A percentile compares a stretch with the other conserved stretches of the same genome.
These are phyloP conservation scores for Stegostoma tigrinum DNA, from an alignment of 2,113 vertebrate species.

Conservation along the genomic window DNA sequence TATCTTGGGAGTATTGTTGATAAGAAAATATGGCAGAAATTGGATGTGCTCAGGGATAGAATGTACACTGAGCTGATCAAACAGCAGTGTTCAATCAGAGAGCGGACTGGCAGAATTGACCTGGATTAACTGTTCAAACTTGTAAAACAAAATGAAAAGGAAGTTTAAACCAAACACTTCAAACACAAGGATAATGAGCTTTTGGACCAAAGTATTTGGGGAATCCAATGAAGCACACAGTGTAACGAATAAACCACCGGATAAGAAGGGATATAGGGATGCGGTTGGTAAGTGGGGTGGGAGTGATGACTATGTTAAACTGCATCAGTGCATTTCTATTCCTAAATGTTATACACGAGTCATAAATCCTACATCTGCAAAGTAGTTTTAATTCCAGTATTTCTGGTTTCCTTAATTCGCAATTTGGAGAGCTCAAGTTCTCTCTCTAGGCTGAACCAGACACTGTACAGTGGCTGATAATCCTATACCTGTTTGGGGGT, in stretches of 20 bases:
- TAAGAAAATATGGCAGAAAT: background rate
- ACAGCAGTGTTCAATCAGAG: background rate
- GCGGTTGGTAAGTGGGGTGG: background rate
- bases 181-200: background rate
- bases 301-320: background rate
- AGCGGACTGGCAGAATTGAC: background rate
- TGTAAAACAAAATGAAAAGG: background rate
- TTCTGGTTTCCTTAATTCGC: background rate
- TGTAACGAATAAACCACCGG: background rate
- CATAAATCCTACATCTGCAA: background rate
- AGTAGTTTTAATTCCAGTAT: background rate
- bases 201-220: background rate
- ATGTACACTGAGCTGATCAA: background rate
- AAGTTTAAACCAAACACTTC: background rate
- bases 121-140: background rate
- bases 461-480: background rate
- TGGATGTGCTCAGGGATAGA: background rate
- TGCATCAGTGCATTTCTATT: background rate
- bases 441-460: background rate
- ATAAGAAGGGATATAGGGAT: background rate
- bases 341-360: background rate
- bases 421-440: background rate
- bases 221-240: background rate
- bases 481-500: background rate
- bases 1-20: background rate